A percentile compares a stretch with the other conserved stretches of the same genome.
Evolutionary conservation across 2,113 vertebrate genomes (phyloP).

Genomic region (Bettongia penicillata): DNA sequence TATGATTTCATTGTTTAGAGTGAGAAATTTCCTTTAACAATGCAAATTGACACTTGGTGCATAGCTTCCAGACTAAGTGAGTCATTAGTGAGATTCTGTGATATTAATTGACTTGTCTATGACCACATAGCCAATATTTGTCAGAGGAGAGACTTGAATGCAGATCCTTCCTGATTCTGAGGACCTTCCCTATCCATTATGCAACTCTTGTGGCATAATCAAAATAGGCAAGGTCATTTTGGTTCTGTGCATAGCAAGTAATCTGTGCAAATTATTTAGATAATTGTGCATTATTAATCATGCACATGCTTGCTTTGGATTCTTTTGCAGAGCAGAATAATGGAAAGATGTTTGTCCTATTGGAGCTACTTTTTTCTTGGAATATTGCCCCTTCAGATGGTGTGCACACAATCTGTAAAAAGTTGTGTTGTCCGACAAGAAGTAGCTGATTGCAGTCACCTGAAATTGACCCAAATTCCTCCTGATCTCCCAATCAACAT

Average conservation of each 20-base stretch:
- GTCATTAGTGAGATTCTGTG: background rate
- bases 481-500: constrained; percentile 90
- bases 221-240: background rate
- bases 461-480: constrained; percentile 88
- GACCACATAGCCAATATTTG: background rate
- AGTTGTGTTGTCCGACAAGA: constrained; percentile 83
- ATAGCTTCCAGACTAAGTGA: background rate
- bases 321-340: constrained; percentile 69
- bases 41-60: background rate
- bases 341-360: constrained; percentile 55
- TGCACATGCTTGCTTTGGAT: constrained; percentile 13
- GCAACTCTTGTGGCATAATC: background rate
- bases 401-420: constrained; percentile 53
- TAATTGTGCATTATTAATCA: background rate
- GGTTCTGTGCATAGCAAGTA: background rate
- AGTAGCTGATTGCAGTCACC: constrained; percentile 93
- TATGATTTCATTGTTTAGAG: background rate
- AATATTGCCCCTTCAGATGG: constrained; percentile 63
- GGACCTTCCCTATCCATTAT: background rate
- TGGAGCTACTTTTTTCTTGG: constrained; percentile 48
- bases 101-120: background rate
- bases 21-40: background rate
- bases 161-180: background rate
- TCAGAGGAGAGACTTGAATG: background rate
- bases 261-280: background rate